Evolutionary conservation across 2,113 vertebrate genomes (phyloP), one percentile per base, ranked within the genome.

Genomic region (Tapirus terrestris): DNA sequence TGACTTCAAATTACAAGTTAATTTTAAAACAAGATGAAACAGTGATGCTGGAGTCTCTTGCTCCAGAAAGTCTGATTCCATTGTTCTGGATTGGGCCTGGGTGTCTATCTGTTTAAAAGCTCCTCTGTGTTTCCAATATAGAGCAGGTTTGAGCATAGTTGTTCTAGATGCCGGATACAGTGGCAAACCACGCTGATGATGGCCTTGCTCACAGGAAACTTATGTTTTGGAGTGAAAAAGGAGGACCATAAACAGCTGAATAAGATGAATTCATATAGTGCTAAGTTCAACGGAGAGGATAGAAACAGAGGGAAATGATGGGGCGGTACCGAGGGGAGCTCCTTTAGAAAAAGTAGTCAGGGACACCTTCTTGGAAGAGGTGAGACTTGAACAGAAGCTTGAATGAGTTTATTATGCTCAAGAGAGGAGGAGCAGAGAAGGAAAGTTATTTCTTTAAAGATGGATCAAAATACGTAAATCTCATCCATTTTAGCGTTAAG

Each of bases 311-410:
- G n/a, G 16, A 60, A 75, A 70, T 7, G 16, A 36, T 31, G 48
- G 72, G 53, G n/a, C 43, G 18, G 36, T 10, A 39, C 27, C 1
- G 4, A 31, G 7, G 16, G 16, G 29, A 81, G 5, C 9, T 61
- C 13, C 27, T 84, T 91, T n/a, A 56, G 56, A 80, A 79, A 53
- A 58, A 67, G 14, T 43, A 13, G 13, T 20, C 77, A 73, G 10
- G 48, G 23, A 93, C 39, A 17, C 60, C 2, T 0, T 36, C 80
- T 63, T 29, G 8, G 18, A 12, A 12, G 9, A 94, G 56, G 6
- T 67, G 39, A 70, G 10, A 61, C 73, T 6, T 87, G 48, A 93
- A 68, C 6, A 96, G 65, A 93, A 96, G 86, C 36, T 92, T 56
- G 48, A 56, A 63, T 89, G 53, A 75, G 12, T 96, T 89, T 84